Base-by-base conservation (phyloP, 2,888 invertebrate species). In the Leptinotarsa haldemani region DNA sequence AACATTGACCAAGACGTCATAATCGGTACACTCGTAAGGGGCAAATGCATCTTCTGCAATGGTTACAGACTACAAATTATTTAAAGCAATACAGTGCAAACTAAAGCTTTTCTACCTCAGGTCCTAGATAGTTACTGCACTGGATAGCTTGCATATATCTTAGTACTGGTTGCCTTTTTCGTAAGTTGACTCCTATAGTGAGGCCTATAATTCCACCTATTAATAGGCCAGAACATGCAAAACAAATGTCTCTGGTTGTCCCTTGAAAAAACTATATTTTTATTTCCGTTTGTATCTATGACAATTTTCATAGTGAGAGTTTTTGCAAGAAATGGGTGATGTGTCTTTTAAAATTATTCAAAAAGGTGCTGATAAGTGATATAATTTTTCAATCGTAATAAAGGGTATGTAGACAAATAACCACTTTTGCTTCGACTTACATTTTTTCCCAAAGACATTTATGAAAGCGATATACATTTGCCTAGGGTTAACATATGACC, bases 1-100 rank as follows among this genome's bases (percentile, higher is more conserved):
- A 2, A 92, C 92, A 87, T 90, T 90, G 56, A 92, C 88, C 71
- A 92, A 83, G 65, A 92, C 85, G 74, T 92, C 90, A 82, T 91
- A 88, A 1, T 90, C 87, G 50, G 85, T 87, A 78, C 88, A 87
- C 64, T 90, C 87, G 58, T 85, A 85, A 22, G 91, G 91, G 73
- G 90, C 88, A 81, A 87, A 86, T 20, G 87, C 87, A 81, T 90
- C 90, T 78, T 91, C 90, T 71, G 90, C 87, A 77, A 90, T 84
- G 61, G 88, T 86, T 61, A 90, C 88, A 65, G 89, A 89, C 91
- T 92, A 78, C 65, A 84, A 83, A 70, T 71, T 70, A 79, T 47
- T 48, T 20, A 15, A 65, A 13, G 47, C 65, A 61, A 61, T 40
- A 66, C 46, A 67, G 48, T 70, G 46, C 48, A 53, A 47, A 70